These are phyloP conservation scores for Megalops atlanticus DNA, from an alignment of 2,113 vertebrate species.

Conservation along the genomic window DNA sequence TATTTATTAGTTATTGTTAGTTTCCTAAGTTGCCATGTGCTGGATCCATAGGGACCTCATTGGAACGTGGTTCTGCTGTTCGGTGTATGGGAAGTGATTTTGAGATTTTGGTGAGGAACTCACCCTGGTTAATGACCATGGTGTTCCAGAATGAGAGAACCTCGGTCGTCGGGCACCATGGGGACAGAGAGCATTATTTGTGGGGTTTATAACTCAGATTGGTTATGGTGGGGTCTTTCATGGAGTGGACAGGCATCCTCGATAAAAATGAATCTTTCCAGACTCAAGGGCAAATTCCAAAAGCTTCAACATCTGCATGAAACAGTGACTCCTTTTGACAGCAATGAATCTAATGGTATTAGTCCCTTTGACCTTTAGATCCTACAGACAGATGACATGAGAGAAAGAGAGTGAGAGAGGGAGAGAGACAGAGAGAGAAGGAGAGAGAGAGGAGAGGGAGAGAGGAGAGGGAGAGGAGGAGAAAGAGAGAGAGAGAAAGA, in stretches of 20 bases:
- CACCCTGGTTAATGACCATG: too few relatives aligned
- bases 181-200: too few relatives aligned
- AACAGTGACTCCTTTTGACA: background rate
- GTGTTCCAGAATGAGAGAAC: too few relatives aligned
- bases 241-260: constrained; percentile 17
- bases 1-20: background rate
- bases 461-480: constrained; percentile 28
- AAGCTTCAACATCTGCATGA: background rate
- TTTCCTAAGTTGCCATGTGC: background rate
- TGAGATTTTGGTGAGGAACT: background rate
- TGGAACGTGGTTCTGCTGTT: background rate
- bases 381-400: background rate
- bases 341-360: background rate
- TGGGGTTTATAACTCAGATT: background rate
- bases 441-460: background rate
- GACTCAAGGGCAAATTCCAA: constrained; percentile 3
- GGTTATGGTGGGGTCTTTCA: constrained; percentile 1
- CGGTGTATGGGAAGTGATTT: background rate
- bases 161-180: too few relatives aligned
- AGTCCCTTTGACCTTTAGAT: background rate
- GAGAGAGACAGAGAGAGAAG: constrained; percentile 37
- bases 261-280: background rate
- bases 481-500: constrained; percentile 40
- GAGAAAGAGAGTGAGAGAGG: constrained; percentile 9
- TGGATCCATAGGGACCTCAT: background rate